Base-by-base conservation (phyloP, 2,888 invertebrate species). In the Acleris literana region DNA sequence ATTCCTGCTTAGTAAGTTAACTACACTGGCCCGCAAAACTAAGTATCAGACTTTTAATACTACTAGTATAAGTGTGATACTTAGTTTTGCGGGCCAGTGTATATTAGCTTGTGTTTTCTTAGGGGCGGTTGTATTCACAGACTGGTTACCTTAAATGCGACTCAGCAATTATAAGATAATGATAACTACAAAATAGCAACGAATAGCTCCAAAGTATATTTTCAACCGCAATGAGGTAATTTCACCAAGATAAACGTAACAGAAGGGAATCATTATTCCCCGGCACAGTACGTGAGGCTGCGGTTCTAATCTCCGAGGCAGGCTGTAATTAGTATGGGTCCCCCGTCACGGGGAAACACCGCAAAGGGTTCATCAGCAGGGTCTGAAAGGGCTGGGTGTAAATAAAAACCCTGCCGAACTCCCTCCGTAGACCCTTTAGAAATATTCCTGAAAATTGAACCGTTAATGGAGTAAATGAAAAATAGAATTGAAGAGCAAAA, bases 281-380 rank as follows among this genome's bases (percentile, higher is more conserved):
- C 56, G 48, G 25, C 29, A 39, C 66, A 46, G 65, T 61, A 62
- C 61, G 69, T 74, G 70, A 73, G 76, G 75, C 78, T 76, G 74
- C 72, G 71, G 73, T 76, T 78, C 75, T 79, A 82, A 84, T 83
- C 81, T 78, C 75, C 69, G 70, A 73, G 71, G 74, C 72, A 79
- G 78, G 72, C 72, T 76, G 83, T 85, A 86, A 87, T 89, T 86
- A 87, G 79, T 62, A 66, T 57, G 75, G 78, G 61, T 69, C 77
- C 73, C 76, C 73, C 73, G 72, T 75, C 74, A 75, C 69, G 72
- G 73, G 68, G 75, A 69, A 77, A 70, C 72, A 74, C 82, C 79
- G 72, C 77, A 79, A 72, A 74, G 76, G 76, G 78, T 80, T 84
- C 83, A 82, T 86, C 83, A 85, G 77, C 75, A 77, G 73, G 73